Percentiles rank a stretch among this genome's conserved stretches.
phyloP scores from a whole-genome alignment of 2,113 vertebrate genomes.

The Strix aluco region DNA sequence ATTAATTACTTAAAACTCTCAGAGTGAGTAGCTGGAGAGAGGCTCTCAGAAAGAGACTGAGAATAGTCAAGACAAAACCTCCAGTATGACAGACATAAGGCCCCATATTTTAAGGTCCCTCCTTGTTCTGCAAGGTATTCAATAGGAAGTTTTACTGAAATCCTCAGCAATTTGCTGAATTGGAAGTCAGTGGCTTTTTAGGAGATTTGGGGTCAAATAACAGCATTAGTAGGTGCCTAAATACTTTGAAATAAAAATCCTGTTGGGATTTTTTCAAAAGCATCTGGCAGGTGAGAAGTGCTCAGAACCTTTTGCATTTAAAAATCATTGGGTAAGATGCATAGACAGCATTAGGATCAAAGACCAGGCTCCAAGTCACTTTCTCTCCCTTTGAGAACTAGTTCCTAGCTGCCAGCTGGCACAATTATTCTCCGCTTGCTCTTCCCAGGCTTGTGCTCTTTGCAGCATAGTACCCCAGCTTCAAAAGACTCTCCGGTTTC shows the following conservation, averaged over 20 bases:
- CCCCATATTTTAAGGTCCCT: background rate
- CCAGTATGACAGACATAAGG: background rate
- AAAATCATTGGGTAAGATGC: background rate
- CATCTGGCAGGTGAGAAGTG: background rate
- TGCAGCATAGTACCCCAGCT: background rate
- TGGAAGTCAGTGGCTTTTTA: background rate
- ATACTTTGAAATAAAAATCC: background rate
- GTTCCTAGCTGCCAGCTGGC: background rate
- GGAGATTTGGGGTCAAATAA: background rate
- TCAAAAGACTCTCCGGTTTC: background rate
- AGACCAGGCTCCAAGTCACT: background rate
- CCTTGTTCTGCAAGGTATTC: background rate
- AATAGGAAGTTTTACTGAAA: background rate
- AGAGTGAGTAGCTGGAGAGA: background rate
- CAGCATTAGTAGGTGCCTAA: background rate
- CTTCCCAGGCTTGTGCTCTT: background rate
- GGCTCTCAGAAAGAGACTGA: background rate
- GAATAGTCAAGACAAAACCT: background rate
- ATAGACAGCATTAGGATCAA: background rate
- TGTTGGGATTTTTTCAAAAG: background rate
- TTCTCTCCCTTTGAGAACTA: background rate
- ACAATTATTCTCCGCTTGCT: background rate
- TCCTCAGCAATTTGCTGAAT: background rate
- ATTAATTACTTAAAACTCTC: background rate
- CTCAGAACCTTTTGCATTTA: background rate